Percentiles rank a stretch among this genome's conserved stretches.
phyloP scores from a whole-genome alignment of 1,140 invertebrate genomes.

The Heliconius himera region DNA sequence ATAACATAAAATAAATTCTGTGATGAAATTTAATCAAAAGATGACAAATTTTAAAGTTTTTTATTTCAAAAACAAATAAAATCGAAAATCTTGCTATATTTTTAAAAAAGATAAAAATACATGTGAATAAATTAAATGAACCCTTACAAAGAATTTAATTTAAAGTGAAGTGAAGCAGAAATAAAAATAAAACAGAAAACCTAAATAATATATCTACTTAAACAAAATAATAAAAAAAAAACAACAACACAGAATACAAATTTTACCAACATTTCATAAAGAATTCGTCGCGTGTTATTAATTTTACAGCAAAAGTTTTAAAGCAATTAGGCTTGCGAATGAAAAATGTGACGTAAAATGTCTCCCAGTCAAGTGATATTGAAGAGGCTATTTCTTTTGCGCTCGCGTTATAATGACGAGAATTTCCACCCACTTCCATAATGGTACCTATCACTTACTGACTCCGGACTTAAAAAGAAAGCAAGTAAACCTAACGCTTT shows the following conservation, averaged over 20 bases:
- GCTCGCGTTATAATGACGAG: no score
- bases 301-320: constrained; percentile 13
- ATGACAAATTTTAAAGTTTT: no score
- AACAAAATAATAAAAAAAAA: not conserved
- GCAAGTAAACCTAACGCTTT: constrained; percentile 9
- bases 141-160: no score
- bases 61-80: no score
- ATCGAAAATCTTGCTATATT: no score
- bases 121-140: no score
- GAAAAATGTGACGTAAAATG: constrained; percentile 29
- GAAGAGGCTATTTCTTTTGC: not conserved
- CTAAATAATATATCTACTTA: not conserved
- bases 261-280: not conserved
- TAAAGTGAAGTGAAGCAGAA: no score
- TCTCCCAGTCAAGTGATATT: not conserved
- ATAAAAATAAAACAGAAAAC: no score
- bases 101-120: not conserved
- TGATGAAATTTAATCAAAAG: no score
- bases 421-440: no score
- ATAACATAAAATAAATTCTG: no score
- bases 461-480: constrained; percentile 9
- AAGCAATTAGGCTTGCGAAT: constrained; percentile 30
- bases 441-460: constrained; percentile 14
- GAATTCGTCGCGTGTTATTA: not conserved
- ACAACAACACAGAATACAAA: not conserved